Base-by-base conservation (phyloP, 2,113 vertebrate genomes). In the Seriola aureovittata region DNA sequence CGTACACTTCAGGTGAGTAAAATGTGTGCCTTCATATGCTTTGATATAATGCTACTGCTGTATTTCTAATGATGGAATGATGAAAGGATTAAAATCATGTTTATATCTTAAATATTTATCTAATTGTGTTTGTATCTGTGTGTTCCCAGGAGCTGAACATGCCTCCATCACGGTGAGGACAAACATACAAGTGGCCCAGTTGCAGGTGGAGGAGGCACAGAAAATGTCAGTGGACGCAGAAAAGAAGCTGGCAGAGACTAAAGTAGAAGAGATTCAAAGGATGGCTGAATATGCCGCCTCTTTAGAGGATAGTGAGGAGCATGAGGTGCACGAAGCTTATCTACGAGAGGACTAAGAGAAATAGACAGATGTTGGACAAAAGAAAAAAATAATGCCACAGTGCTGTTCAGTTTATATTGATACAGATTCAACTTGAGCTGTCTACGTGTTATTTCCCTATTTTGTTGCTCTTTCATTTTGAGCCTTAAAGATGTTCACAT, bases 231-330 rank as follows among this genome's bases (percentile, higher is more conserved):
- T 90, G 69, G 97, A 95, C 38, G 98, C 97, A 0, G 97, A 99
- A 72, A 96, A 95, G 81, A 97, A 96, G 86, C 66, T 99, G 88
- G 96, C 97, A 0, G 97, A 99, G 89, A 95, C 93, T 3, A 97
- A 99, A 93, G 97, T 96, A 0, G 96, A 96, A 16, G 95, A 96
- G 87, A 96, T 96, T 84, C 93, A 96, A 88, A 92, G 93, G 85
- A 95, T 94, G 93, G 95, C 95, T 0, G 95, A 95, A 68, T 95
- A 94, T 21, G 59, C 87, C 9, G 76, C 93, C 38, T 91, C 83
- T 44, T 73, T 87, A 32, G 90, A 93, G 3, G 65, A 81, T 3
- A 68, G 74, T 12, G 94, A 94, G 3, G 93, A 91, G 38, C 82
- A 17, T 19, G 94, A 95, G 42, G 19, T 94, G 81, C 94, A 95